These are phyloP conservation scores for Iselma pallidipennis DNA, from an alignment of 2,888 invertebrate genomes.

Conservation along the genomic window DNA sequence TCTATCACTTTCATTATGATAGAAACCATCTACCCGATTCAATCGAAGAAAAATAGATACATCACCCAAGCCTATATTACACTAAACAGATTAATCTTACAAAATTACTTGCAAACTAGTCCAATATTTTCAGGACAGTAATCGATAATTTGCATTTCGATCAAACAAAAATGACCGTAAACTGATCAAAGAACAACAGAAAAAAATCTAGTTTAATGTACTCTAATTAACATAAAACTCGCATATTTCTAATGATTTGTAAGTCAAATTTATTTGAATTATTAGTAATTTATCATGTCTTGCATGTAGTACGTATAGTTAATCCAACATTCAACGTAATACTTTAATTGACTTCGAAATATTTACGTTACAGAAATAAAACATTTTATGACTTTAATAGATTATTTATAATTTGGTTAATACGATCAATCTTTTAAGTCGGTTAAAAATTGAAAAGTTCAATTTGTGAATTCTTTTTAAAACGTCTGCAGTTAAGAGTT, in stretches of 20 bases:
- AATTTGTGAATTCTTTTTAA: too few species aligned
- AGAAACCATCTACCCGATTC: not conserved
- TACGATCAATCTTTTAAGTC: too few species aligned
- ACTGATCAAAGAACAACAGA: not conserved
- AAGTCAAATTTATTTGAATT: not conserved
- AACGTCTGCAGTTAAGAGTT: too few species aligned
- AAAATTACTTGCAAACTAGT: too few species aligned
- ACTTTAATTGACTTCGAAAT: too few species aligned
- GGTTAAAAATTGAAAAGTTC: too few species aligned
- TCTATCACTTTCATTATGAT: constrained; percentile 17
- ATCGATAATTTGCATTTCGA: not conserved
- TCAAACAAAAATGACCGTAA: too few species aligned
- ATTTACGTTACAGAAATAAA: too few species aligned
- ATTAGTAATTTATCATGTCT: not conserved
- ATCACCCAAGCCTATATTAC: not conserved
- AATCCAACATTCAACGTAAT: not conserved
- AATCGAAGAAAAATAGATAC: not conserved
- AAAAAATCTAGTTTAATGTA: not conserved
- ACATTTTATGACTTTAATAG: too few species aligned
- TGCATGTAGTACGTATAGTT: not conserved
- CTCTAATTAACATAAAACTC: not conserved
- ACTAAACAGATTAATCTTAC: not conserved
- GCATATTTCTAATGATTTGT: not conserved
- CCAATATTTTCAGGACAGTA: too few species aligned
- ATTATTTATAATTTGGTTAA: too few species aligned